Conservation (phyloP, 92 coral and sea anemone species). For the Anthopleura xanthogrammica region DNA sequence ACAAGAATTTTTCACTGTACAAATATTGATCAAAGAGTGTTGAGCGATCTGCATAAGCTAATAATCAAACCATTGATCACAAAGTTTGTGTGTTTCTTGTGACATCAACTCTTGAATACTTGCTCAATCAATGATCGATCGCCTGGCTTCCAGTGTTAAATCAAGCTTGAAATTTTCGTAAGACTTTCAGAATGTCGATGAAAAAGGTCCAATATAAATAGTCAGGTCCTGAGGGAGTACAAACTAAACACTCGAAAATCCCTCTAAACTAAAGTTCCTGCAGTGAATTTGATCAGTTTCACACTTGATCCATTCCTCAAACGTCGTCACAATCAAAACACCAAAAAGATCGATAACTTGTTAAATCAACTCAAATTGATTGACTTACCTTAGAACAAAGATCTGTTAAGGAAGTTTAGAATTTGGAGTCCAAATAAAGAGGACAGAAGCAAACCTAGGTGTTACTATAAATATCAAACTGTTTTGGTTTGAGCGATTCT, state of each 20-base stretch:
- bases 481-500: conserved; percentile 8
- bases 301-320: conserved; percentile 9
- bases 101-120: conserved; percentile 5
- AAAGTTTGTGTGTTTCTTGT: background rate
- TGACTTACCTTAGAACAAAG: conserved; percentile 31
- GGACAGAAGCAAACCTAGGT: background rate
- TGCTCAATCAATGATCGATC: background rate
- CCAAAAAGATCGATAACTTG: background rate
- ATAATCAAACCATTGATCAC: too few relatives aligned
- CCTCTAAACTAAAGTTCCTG: background rate
- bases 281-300: background rate
- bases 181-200: background rate
- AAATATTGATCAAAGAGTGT: conserved; percentile 10
- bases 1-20: conserved; percentile 3
- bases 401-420: conserved; percentile 3
- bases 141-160: background rate
- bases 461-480: background rate
- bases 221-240: conserved; percentile 19
- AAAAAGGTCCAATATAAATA: conserved; percentile 28
- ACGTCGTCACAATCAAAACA: conserved; percentile 29
- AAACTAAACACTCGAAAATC: conserved; percentile 21
- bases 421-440: conserved; percentile 19
- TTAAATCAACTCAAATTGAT: conserved; percentile 10
- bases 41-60: conserved; percentile 26
- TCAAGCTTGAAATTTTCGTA: conserved; percentile 9